Conservation (phyloP, 1,140 invertebrate genomes). For the Drosophila insularis region DNA sequence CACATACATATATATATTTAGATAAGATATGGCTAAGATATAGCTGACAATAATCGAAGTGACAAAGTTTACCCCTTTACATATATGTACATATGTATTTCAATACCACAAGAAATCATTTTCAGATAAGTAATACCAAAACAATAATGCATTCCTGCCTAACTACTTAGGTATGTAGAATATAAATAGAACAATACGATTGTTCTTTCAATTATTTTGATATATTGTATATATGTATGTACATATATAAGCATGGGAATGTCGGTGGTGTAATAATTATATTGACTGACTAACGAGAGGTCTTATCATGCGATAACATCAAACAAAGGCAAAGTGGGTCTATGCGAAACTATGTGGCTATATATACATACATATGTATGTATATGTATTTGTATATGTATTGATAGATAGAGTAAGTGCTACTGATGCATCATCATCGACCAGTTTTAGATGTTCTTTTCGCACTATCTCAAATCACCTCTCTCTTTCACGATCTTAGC, state of each 20-base stretch:
- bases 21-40: not conserved
- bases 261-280: conserved; percentile 3
- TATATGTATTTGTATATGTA: not conserved
- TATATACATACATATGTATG: not conserved
- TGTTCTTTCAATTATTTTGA: not conserved
- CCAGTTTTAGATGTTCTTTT: not conserved
- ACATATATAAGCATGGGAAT: not conserved
- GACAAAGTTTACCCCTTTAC: not conserved
- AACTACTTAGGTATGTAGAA: not conserved
- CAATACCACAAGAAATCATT: not conserved
- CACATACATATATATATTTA: too few species aligned
- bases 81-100: not conserved
- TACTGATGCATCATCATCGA: conserved; percentile 10
- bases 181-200: not conserved
- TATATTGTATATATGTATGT: not conserved
- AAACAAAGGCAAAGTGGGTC: conserved; percentile 53
- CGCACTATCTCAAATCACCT: not conserved
- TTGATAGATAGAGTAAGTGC: not conserved
- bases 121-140: not conserved
- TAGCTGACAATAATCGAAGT: not conserved
- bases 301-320: conserved; percentile 60
- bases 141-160: not conserved
- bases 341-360: not conserved
- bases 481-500: conserved; percentile 15
- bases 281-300: not conserved